Conservation (phyloP, 2,888 invertebrate species). For the Stenurella melanura region DNA sequence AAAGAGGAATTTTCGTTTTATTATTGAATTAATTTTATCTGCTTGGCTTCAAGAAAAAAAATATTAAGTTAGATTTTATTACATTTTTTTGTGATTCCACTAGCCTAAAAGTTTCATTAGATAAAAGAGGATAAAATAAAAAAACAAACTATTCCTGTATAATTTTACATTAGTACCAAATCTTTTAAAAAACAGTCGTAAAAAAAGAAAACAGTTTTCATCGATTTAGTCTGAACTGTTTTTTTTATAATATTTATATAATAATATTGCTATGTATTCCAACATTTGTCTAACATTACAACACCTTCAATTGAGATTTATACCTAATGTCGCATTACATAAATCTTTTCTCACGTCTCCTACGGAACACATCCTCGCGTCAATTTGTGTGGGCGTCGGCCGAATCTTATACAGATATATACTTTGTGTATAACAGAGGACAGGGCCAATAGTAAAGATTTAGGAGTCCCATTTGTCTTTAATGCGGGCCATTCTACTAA, state of each 20-base stretch:
- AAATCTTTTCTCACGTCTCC: constrained; percentile 18
- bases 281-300: background rate
- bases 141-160: background rate
- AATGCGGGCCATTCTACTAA: constrained; percentile 7
- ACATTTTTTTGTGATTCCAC: background rate
- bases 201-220: background rate
- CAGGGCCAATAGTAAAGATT: constrained; percentile 13
- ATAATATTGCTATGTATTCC: background rate
- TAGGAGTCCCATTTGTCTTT: constrained; percentile 20
- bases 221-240: background rate
- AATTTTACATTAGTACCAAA: background rate
- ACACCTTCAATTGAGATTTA: constrained; percentile 23
- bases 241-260: background rate
- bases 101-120: too few species aligned
- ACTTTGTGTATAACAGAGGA: constrained; percentile 3
- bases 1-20: background rate
- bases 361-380: constrained; percentile 4
- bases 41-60: background rate
- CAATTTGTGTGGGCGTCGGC: constrained; percentile 13
- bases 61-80: background rate
- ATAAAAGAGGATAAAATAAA: background rate
- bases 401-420: constrained; percentile 27
- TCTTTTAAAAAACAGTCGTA: background rate
- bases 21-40: background rate
- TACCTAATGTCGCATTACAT: constrained; percentile 13